These are phyloP conservation scores for Apotomis turbidana DNA, from an alignment of 2,888 invertebrate species.

Conservation along the genomic window DNA sequence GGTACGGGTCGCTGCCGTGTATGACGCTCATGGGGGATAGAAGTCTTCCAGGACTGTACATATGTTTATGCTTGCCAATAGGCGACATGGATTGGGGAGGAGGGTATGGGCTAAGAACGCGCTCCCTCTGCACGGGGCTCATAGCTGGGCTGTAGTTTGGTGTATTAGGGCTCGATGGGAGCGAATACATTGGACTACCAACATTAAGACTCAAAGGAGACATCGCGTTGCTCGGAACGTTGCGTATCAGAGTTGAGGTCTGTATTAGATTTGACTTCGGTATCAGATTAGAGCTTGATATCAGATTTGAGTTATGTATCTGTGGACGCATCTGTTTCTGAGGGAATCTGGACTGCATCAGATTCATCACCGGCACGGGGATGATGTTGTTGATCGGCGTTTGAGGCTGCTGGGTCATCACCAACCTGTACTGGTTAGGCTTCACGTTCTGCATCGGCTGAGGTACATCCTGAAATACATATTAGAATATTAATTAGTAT, in stretches of 20 bases:
- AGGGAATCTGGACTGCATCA: slow-evolving; percentile 57
- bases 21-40: slow-evolving; percentile 64
- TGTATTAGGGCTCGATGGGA: slow-evolving; percentile 69
- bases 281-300: slow-evolving; percentile 11
- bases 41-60: slow-evolving; percentile 64
- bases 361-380: slow-evolving; percentile 66
- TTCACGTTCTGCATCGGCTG: slow-evolving; percentile 56
- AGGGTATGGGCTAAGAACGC: slow-evolving; percentile 69
- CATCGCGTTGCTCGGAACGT: slow-evolving; percentile 56
- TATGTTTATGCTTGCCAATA: slow-evolving; percentile 63
- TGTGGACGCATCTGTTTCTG: slow-evolving; percentile 49
- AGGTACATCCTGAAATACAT: slow-evolving; percentile 66
- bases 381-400: slow-evolving; percentile 53
- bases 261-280: slow-evolving; percentile 25
- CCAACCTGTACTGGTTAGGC: slow-evolving; percentile 57
- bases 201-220: slow-evolving; percentile 71
- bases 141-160: slow-evolving; percentile 68
- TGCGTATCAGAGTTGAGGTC: slow-evolving; percentile 25
- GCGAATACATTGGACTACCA: slow-evolving; percentile 68
- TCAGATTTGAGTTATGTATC: slow-evolving; percentile 15
- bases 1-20: slow-evolving; percentile 72
- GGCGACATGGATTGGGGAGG: slow-evolving; percentile 74
- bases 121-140: slow-evolving; percentile 69
- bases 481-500: slow-evolving; percentile 31
- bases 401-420: slow-evolving; percentile 54